These are phyloP conservation scores for Dipodomys spectabilis DNA, from an alignment of 2,113 vertebrate genomes.

Conservation along the genomic window DNA sequence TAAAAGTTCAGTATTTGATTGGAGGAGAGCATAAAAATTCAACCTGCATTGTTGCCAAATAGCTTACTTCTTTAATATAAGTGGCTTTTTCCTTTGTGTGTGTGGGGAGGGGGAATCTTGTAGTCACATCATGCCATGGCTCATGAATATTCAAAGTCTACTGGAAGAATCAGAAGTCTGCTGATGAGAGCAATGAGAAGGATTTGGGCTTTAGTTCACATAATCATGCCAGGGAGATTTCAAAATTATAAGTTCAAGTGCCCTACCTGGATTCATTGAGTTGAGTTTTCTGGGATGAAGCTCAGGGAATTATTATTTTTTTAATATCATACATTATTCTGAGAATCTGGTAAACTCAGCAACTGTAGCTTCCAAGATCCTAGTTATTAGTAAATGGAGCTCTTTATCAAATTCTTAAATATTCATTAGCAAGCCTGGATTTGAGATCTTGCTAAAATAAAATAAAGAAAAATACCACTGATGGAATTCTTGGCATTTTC, in stretches of 20 bases:
- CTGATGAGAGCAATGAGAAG: not conserved
- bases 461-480: not conserved
- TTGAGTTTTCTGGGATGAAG: not conserved
- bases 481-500: slow-evolving; percentile 73
- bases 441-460: slow-evolving; percentile 12
- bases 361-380: not conserved
- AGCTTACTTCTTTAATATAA: not conserved
- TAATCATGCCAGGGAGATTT: not conserved
- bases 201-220: not conserved
- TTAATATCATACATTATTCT: not conserved
- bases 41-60: too few species aligned
- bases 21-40: too few species aligned
- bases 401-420: not conserved
- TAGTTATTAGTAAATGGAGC: too few species aligned
- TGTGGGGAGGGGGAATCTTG: not conserved
- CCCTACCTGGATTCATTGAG: not conserved
- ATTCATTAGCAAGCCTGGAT: slow-evolving; percentile 48
- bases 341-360: not conserved
- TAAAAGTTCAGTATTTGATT: not conserved
- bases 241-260: not conserved
- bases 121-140: not conserved
- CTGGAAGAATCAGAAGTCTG: not conserved
- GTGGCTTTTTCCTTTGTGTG: not conserved
- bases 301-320: not conserved
- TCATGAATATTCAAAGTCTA: not conserved